Conservation (phyloP, 2,888 invertebrate genomes). For the Caenorhabditis afra region DNA sequence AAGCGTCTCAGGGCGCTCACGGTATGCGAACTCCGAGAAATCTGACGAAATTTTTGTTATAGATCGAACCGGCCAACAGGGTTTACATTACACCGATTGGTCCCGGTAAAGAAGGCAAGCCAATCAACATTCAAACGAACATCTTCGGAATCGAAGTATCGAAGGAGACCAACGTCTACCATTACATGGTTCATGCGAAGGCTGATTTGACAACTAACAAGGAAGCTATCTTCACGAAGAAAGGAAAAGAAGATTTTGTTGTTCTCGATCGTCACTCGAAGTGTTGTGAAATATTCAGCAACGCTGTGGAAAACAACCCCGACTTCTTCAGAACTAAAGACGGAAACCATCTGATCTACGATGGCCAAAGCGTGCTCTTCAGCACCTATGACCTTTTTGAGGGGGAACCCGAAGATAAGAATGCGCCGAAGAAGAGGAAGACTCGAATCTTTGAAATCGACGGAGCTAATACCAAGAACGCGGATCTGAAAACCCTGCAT, state of each 20-base stretch:
- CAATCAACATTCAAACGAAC: slow-evolving; percentile 42
- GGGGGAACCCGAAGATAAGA: background rate
- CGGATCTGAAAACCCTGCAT: slow-evolving; percentile 20
- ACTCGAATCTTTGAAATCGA: slow-evolving; percentile 15
- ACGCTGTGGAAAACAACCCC: slow-evolving; percentile 20
- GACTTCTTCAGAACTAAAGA: slow-evolving; percentile 57
- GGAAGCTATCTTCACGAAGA: slow-evolving; percentile 59
- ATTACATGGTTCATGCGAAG: slow-evolving; percentile 46
- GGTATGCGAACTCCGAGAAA: slow-evolving; percentile 1
- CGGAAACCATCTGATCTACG: slow-evolving; percentile 52
- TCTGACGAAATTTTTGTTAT: background rate
- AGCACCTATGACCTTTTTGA: slow-evolving; percentile 52
- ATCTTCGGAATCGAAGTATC: slow-evolving; percentile 56
- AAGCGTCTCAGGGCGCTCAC: slow-evolving; percentile 30
- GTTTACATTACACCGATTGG: slow-evolving; percentile 5
- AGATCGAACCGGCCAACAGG: slow-evolving; percentile 16
- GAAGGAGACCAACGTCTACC: slow-evolving; percentile 42
- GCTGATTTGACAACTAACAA: slow-evolving; percentile 40
- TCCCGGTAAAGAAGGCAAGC: slow-evolving; percentile 20
- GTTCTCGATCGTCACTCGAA: slow-evolving; percentile 56
- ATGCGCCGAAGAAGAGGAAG: slow-evolving; percentile 5
- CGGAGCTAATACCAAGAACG: slow-evolving; percentile 20
- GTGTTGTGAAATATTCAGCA: slow-evolving; percentile 47
- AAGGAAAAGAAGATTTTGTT: slow-evolving; percentile 61
- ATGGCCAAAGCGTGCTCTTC: slow-evolving; percentile 62